A percentile compares a stretch with the other conserved stretches of the same genome.
These are phyloP conservation scores for Pollimyrus isidori DNA, from an alignment of 2,113 vertebrate genomes.

Conservation along the genomic window DNA sequence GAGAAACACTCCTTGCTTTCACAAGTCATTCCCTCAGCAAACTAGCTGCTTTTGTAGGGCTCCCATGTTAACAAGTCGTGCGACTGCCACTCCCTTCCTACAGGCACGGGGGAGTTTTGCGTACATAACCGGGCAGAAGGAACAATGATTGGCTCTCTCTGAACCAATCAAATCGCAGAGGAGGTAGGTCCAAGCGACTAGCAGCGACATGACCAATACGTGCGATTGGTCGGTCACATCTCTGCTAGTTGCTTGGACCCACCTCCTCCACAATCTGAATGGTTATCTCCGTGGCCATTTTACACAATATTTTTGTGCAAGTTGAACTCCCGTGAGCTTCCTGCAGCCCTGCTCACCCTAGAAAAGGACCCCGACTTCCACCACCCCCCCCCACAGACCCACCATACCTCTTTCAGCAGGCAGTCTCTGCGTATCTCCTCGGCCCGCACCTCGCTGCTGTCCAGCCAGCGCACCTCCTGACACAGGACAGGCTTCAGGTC, in stretches of 20 bases:
- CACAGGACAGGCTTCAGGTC: conserved; percentile 83
- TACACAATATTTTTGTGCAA: neutral
- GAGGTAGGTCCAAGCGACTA: neutral
- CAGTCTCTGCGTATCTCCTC: conserved; percentile 75
- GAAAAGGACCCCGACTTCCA: neutral
- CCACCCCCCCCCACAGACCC: neutral
- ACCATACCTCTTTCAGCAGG: conserved; percentile 54
- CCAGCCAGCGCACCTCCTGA: conserved; percentile 72
- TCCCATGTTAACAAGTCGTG: neutral
- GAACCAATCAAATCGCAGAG: neutral
- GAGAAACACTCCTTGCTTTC: neutral
- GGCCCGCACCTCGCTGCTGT: conserved; percentile 63
- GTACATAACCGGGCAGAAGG: too few species aligned
- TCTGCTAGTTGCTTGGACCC: neutral
- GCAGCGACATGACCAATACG: neutral
- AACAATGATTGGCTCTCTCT: too few species aligned
- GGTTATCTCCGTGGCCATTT: neutral
- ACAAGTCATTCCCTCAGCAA: neutral
- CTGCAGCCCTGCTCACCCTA: neutral
- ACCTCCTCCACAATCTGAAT: neutral
- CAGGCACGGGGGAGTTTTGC: neutral
- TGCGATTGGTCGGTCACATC: neutral
- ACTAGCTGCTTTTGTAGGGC: neutral
- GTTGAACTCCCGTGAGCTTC: neutral
- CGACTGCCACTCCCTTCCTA: neutral